phyloP scores from a whole-genome alignment of 2,113 vertebrate genomes.

The Psilopsiagon aymara region DNA sequence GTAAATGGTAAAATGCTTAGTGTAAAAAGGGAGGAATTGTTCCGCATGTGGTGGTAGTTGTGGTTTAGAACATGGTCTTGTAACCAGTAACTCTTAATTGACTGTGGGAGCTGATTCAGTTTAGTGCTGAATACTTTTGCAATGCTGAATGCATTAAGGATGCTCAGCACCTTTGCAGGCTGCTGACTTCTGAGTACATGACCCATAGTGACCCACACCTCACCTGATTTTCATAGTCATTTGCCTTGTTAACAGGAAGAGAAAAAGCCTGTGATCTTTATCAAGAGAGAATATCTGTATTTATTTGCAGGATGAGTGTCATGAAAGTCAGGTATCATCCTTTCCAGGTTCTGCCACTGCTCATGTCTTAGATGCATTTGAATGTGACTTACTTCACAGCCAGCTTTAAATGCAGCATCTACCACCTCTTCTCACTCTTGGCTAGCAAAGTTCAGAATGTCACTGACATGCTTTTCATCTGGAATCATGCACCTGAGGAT shows the following conservation, averaged over 20 bases:
- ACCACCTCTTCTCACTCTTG: not conserved
- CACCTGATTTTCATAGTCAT: not conserved
- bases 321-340: not conserved
- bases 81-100: not conserved
- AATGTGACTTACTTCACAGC: not conserved
- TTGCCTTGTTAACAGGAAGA: not conserved
- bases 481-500: not conserved
- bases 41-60: not conserved
- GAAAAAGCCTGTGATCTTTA: not conserved
- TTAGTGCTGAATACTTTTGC: not conserved
- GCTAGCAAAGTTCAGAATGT: not conserved
- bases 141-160: not conserved
- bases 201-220: not conserved
- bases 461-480: not conserved
- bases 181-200: not conserved
- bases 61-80: not conserved
- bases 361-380: not conserved
- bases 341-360: not conserved
- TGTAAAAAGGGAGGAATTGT: not conserved
- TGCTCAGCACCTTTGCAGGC: not conserved
- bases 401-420: not conserved
- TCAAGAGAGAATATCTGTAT: not conserved
- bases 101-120: not conserved
- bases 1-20: not conserved
- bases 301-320: not conserved